Evolutionary conservation across 2,888 invertebrate genomes (phyloP), one percentile per base, ranked within the genome.

Genomic region (Meandrusa payeni): DNA sequence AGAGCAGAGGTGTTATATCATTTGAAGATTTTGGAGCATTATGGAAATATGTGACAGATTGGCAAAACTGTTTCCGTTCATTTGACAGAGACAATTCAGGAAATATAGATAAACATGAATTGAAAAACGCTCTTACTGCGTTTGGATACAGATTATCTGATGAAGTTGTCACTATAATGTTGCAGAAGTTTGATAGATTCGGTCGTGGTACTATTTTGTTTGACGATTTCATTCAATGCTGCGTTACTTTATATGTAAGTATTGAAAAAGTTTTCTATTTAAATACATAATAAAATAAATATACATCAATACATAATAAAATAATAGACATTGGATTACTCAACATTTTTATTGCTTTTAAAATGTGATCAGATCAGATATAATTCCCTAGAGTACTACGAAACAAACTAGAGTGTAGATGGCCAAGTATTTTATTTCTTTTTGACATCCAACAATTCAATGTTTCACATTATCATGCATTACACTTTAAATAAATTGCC

Each of bases 171-270:
- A 91, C 91, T 49, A 90, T 94, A 22, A 90, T 99, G 63, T 89
- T 99, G 38, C 91, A 93, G 55, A 98, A 98, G 79, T 99, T 98
- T 82, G 99, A 99, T 81, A 90, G 98, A 53, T 93, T 93, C 63
- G 97, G 97, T n/a, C 88, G 90, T 37, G 96, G 97, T 19, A 95
- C 94, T 3, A 95, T 99, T 59, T 91, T 96, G 39, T 99, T 99
- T 82, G 99, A 99, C 87, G 99, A 99, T 77, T 99, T 99, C 74
- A 98, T 99, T 57, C 98, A 98, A 73, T 97, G 97, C 70, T 97
- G 97, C 74, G 93, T 98, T 50, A 93, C 95, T 39, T 87, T 98
- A 66, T 95, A 97, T 89, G 97, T 97, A 89, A 94, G 95, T 92
- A 68, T 51, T 12, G n/a, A n/a, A n/a, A n/a, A n/a, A n/a, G n/a